Base-by-base conservation (phyloP, 2,888 invertebrate species). In the Cylindroiulus punctatus region DNA sequence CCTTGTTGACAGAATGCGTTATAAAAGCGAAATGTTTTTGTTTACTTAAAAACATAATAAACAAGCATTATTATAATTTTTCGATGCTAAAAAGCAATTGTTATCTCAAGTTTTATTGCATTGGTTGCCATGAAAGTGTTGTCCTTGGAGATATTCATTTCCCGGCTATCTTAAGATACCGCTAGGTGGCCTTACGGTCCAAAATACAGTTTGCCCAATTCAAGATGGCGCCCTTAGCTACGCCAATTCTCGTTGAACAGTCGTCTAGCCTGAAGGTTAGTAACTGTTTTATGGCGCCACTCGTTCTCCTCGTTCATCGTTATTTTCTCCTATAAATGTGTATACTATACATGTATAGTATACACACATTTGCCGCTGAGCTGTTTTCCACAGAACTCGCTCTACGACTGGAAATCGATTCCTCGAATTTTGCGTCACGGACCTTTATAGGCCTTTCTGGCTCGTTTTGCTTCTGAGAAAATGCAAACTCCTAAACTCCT, bases 241-340 rank as follows among this genome's bases (percentile, higher is more conserved):
- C 52, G n/a, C n/a, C 19, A 52, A 36, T 36, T 36, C 36, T 36
- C 36, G 36, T 36, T 36, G 3, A 36, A 36, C 36, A 36, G n/a
- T n/a, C 65, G 65, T 65, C 65, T 52, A 52, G 52, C 65, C 65
- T 26, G 22, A 65, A 26, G 65, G 65, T 65, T 65, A 26, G 65
- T 65, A 65, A 65, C 65, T 65, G 65, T 65, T 65, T 65, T 65
- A 65, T 65, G 65, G 65, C 65, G 65, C 65, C 65, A 65, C 65
- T 22, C 22, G 65, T 65, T 65, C 65, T 65, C 65, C 22, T 22
- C 22, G 22, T 65, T 65, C 65, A 65, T 65, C 65, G 65, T 65
- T 65, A 65, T 65, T 65, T 65, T 65, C 65, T 65, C 65, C 65
- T 65, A 65, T 22, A 65, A 65, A 65, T 65, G 26, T 65, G 22